phyloP scores from a whole-genome alignment of 2,113 vertebrate species.

The Cottus gobio region DNA sequence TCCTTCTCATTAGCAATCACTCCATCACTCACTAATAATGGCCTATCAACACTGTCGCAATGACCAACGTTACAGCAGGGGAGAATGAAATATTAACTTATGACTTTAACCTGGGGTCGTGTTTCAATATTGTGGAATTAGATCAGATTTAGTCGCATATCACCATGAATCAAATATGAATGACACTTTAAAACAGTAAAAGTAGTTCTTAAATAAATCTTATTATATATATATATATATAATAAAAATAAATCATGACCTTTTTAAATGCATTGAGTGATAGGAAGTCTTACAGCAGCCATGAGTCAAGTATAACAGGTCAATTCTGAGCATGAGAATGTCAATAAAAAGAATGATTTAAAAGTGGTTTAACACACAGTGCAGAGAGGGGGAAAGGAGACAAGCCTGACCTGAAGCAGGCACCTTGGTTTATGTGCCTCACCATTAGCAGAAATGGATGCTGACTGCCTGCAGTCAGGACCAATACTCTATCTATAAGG shows the following conservation, averaged over 20 bases:
- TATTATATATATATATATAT: too few relatives aligned
- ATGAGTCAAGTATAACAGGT: constrained; percentile 11
- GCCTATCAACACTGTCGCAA: constrained; percentile 79
- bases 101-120: constrained; percentile 67
- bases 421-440: constrained; percentile 61
- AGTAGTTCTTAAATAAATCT: constrained; percentile 7
- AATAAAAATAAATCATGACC: constrained; percentile 21
- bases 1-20: constrained; percentile 79
- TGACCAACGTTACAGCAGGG: constrained; percentile 75
- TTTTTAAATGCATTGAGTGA: constrained; percentile 11
- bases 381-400: constrained; percentile 28
- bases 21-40: constrained; percentile 83
- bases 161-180: constrained; percentile 51
- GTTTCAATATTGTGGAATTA: constrained; percentile 65
- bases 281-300: constrained; percentile 27
- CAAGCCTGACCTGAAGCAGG: constrained; percentile 52
- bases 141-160: constrained; percentile 59
- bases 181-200: constrained; percentile 22
- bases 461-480: constrained; percentile 78
- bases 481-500: constrained; percentile 79
- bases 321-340: constrained; percentile 1
- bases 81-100: constrained; percentile 82
- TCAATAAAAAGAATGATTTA: constrained; percentile 26
- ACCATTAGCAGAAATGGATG: constrained; percentile 76
- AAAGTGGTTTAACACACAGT: constrained; percentile 34